Conservation (phyloP, 2,113 vertebrate species). For the Phalacrocorax aristotelis region DNA sequence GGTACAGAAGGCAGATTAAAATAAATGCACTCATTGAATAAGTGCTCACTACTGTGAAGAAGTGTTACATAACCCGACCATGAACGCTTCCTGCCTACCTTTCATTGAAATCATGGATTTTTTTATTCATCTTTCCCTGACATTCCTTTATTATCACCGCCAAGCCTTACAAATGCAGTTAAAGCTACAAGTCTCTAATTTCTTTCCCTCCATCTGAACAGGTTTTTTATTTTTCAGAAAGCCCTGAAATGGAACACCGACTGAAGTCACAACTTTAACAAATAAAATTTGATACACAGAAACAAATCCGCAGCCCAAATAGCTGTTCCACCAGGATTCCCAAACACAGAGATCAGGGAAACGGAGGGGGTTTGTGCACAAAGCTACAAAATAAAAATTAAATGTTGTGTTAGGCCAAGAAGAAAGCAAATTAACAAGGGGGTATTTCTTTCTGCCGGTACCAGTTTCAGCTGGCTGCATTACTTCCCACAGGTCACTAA, state of each 20-base stretch:
- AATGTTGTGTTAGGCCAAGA: neutral
- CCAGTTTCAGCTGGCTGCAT: neutral
- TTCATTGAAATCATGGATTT: neutral
- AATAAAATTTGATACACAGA: neutral
- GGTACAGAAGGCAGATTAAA: neutral
- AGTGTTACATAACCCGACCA: neutral
- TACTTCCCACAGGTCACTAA: neutral
- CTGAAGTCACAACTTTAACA: neutral
- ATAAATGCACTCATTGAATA: neutral
- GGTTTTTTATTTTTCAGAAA: neutral
- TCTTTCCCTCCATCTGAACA: constrained; percentile 35
- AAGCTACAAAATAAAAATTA: neutral
- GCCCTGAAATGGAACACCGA: neutral
- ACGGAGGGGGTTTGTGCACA: neutral
- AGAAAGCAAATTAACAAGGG: neutral
- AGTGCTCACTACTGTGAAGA: neutral
- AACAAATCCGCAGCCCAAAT: neutral
- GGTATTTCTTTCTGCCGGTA: neutral
- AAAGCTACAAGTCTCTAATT: constrained; percentile 63
- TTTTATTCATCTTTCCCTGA: constrained; percentile 46
- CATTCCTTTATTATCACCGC: constrained; percentile 28
- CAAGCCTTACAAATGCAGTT: constrained; percentile 65
- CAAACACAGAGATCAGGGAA: neutral
- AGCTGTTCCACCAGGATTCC: neutral
- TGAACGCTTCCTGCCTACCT: neutral